phyloP scores from a whole-genome alignment of 2,888 invertebrate genomes.

The Leucania comma region DNA sequence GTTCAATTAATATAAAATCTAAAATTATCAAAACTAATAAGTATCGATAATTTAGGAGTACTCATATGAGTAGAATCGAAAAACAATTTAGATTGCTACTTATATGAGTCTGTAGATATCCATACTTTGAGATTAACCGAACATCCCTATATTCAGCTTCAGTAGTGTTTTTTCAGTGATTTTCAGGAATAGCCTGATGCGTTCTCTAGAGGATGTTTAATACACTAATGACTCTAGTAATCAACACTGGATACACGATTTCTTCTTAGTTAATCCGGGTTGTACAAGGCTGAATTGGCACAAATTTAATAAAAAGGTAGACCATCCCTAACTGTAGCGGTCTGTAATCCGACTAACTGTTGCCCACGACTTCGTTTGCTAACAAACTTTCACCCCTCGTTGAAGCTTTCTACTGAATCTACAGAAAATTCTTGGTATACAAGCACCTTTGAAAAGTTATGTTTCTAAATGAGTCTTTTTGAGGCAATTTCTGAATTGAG shows the following conservation, averaged over 20 bases:
- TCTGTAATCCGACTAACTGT: not conserved
- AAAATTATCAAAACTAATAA: no score
- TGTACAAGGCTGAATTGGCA: constrained; percentile 12
- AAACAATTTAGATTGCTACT: no score
- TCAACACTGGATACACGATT: constrained; percentile 29
- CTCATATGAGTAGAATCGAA: no score
- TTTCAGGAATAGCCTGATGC: constrained; percentile 7
- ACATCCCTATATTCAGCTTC: not conserved
- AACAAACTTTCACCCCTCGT: not conserved
- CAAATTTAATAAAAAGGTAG: constrained; percentile 38
- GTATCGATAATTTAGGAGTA: no score
- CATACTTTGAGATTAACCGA: no score
- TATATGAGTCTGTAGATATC: no score
- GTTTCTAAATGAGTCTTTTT: not conserved
- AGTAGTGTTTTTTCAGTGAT: constrained; percentile 7
- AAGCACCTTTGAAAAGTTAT: not conserved
- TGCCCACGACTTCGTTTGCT: constrained; percentile 11
- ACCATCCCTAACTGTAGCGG: not conserved
- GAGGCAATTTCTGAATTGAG: no score
- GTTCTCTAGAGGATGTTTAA: constrained; percentile 23
- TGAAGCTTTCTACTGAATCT: no score
- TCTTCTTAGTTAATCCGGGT: constrained; percentile 18
- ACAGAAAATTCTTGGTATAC: no score
- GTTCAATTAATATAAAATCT: no score
- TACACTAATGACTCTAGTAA: constrained; percentile 34